A percentile compares a stretch with the other conserved stretches of the same genome.
Conservation (phyloP, 1,140 invertebrate genomes). For the Drosophila mojavensis region DNA sequence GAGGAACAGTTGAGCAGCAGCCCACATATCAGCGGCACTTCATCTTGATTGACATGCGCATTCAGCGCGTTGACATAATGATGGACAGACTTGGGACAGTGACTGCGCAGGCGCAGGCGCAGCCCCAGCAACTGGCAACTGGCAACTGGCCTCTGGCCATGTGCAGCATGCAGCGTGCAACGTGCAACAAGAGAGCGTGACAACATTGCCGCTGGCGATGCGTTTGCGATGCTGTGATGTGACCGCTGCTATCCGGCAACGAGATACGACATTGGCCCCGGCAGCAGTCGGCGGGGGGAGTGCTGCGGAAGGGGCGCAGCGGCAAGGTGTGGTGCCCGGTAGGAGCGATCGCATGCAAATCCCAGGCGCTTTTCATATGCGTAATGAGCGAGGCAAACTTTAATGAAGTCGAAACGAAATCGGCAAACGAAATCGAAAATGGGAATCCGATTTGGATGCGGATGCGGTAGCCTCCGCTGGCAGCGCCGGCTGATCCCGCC, state of each 20-base stretch:
- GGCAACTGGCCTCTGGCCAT: constrained; percentile 7
- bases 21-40: constrained; percentile 77
- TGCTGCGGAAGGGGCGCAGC: not conserved
- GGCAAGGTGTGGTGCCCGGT: not conserved
- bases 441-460: constrained; percentile 13
- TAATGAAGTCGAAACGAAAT: constrained; percentile 42
- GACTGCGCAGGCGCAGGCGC: constrained; percentile 43
- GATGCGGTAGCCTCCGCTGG: constrained; percentile 23
- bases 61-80: constrained; percentile 84
- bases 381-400: constrained; percentile 67
- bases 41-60: constrained; percentile 84
- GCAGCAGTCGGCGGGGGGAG: too few species aligned
- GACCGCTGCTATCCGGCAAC: constrained; percentile 45
- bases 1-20: constrained; percentile 13
- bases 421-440: constrained; percentile 17
- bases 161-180: constrained; percentile 26
- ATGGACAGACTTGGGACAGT: constrained; percentile 74
- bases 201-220: constrained; percentile 43
- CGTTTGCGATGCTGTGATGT: constrained; percentile 46
- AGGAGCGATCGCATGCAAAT: constrained; percentile 13
- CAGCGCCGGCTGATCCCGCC: constrained; percentile 56
- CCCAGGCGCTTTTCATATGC: constrained; percentile 54
- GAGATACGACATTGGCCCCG: not conserved
- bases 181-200: constrained; percentile 52
- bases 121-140: constrained; percentile 13